Evolutionary conservation across 2,888 invertebrate genomes (phyloP).

Genomic region (Tiphia femorata): DNA sequence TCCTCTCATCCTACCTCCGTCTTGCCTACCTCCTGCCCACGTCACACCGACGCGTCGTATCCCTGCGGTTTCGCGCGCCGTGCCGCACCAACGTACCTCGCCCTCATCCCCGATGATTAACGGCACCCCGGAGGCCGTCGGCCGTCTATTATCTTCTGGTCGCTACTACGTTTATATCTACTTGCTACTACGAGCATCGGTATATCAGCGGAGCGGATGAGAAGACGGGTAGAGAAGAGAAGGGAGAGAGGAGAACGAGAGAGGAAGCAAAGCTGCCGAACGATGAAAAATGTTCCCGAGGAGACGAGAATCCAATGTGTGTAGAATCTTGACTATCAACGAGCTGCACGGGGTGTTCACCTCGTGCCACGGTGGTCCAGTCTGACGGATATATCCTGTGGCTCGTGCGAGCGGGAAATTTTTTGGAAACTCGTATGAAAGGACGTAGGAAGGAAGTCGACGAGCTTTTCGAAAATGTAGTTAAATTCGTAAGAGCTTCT

Average conservation of each 20-base stretch:
- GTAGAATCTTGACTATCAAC: no score
- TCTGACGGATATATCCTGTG: no score
- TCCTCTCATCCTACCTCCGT: slow-evolving; percentile 36
- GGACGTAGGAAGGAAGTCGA: no score
- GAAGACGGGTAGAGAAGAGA: neutral
- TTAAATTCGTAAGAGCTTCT: slow-evolving; percentile 28
- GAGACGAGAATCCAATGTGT: slow-evolving; percentile 2
- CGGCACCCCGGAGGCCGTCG: slow-evolving; percentile 60
- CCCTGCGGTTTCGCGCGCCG: slow-evolving; percentile 52
- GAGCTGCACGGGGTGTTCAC: no score
- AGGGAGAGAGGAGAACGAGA: slow-evolving; percentile 10
- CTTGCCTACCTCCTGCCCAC: slow-evolving; percentile 22
- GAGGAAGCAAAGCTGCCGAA: slow-evolving; percentile 19
- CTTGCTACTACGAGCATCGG: slow-evolving; percentile 44
- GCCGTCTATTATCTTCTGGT: slow-evolving; percentile 62
- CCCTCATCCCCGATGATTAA: slow-evolving; percentile 62
- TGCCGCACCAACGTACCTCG: slow-evolving; percentile 35
- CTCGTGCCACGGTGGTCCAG: no score
- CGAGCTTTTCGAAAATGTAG: slow-evolving; percentile 2
- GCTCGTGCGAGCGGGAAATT: no score
- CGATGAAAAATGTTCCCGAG: slow-evolving; percentile 32
- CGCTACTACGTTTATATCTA: slow-evolving; percentile 57
- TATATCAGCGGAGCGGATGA: slow-evolving; percentile 29
- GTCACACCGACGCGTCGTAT: slow-evolving; percentile 36
- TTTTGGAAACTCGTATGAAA: no score